Evolutionary conservation across 2,888 invertebrate genomes (phyloP), one percentile per base, ranked within the genome.

Genomic region (Nemapogon koenigi): DNA sequence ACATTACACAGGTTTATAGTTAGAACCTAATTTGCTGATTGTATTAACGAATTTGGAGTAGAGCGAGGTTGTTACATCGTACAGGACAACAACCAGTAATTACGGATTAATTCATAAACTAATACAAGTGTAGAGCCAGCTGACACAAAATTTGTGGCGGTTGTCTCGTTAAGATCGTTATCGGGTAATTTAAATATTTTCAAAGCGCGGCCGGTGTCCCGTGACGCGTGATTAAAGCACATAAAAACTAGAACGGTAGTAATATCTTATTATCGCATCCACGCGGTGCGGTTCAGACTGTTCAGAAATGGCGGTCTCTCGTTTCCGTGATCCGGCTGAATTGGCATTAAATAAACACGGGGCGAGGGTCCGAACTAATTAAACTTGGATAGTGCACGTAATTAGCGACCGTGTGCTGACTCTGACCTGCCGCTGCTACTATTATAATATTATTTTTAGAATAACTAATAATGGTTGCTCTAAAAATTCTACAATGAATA

Each of bases 311-410:
- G 15, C 16, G 31, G 31, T 11, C 31, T 16, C 31, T 31, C 28
- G 13, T 32, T 22, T 22, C 22, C 22, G 6, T 22, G 22, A 22
- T 22, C 8, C 16, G 35, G 26, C 17, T 18, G 14, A 35, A 19
- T 19, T 19, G 35, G 19, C 22, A 35, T 35, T 35, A 35, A 35
- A 35, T 35, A 35, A 35, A 35, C 26, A 26, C 15, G 16, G 18
- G 35, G 25, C 10, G 30, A 30, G 14, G 30, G 37, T 45, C 27
- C 49, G 51, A 52, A 52, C 59, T 57, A 59, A 59, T 59, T 59
- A 57, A 59, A 57, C 45, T 56, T 57, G 51, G 55, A 52, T 55
- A 56, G 58, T 57, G 53, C 51, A 37, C 47, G 57, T 59, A 57
- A 59, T 59, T 57, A 57, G 52, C 52, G 44, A 40, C 38, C 43